Conservation (phyloP, 2,888 invertebrate species). For the Polydrusus pterygomalis region DNA sequence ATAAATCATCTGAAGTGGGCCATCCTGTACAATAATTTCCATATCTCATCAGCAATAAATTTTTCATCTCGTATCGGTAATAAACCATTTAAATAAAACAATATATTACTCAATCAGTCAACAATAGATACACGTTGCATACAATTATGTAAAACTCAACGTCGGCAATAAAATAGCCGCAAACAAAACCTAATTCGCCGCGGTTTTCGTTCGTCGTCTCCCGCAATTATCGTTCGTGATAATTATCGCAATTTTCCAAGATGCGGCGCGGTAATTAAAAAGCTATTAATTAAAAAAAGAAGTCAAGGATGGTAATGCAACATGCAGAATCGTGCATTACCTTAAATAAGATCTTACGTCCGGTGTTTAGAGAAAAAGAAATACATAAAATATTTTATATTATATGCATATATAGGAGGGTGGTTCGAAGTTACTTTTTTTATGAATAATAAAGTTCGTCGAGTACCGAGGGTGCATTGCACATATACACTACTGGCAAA, state of each 20-base stretch:
- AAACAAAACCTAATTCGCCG: conserved; percentile 20
- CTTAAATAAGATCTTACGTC: conserved; percentile 25
- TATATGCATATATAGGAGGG: no score
- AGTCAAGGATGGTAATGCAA: conserved; percentile 31
- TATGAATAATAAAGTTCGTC: no score
- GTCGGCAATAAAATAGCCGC: conserved; percentile 26
- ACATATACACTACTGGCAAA: no score
- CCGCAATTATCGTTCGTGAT: conserved; percentile 1
- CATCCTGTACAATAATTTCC: no score
- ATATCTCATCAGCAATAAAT: no score
- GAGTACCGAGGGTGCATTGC: no score
- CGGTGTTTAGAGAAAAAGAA: conserved; percentile 3
- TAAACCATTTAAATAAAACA: conserved; percentile 1
- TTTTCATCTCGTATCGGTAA: neutral
- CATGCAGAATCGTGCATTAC: conserved; percentile 18
- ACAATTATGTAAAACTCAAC: conserved; percentile 25
- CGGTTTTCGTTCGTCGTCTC: neutral
- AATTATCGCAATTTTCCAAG: conserved; percentile 35
- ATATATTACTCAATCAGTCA: conserved; percentile 28
- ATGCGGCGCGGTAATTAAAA: conserved; percentile 27
- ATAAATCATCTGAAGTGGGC: no score
- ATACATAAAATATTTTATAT: neutral
- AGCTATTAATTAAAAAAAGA: conserved; percentile 33
- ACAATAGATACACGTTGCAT: conserved; percentile 16
- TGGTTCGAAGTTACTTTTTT: no score